A percentile compares a stretch with the other conserved stretches of the same genome.
Conservation (phyloP, 1,140 invertebrate genomes). For the Drosophila erecta region DNA sequence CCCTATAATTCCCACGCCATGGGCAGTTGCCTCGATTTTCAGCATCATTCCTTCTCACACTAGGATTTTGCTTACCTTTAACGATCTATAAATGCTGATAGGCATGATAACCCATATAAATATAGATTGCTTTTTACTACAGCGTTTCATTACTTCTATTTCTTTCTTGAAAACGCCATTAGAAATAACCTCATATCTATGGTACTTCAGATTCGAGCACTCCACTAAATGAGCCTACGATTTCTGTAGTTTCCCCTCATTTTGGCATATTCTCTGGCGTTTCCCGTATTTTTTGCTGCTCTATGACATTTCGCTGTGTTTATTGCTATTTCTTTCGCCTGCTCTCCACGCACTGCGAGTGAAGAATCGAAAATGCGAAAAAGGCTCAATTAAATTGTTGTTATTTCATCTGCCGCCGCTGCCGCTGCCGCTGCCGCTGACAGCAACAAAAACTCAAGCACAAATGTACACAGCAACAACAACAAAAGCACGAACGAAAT, state of each 20-base stretch:
- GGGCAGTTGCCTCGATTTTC: neutral
- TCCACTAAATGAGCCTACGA: neutral
- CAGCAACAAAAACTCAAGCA: slow-evolving; percentile 25
- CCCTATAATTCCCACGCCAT: slow-evolving; percentile 12
- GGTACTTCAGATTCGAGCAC: neutral
- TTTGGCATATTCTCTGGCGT: slow-evolving; percentile 39
- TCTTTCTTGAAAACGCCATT: too few species aligned
- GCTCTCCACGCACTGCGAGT: slow-evolving; percentile 62
- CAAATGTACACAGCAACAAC: slow-evolving; percentile 32
- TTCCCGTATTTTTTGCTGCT: slow-evolving; percentile 17
- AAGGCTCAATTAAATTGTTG: slow-evolving; percentile 73
- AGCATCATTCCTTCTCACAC: too few species aligned
- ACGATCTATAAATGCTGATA: too few species aligned
- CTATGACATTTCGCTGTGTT: slow-evolving; percentile 57
- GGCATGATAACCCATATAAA: too few species aligned
- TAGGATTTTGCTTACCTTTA: too few species aligned
- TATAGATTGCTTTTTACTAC: too few species aligned
- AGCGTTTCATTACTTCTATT: too few species aligned
- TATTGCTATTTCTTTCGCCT: slow-evolving; percentile 2
- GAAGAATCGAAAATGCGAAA: slow-evolving; percentile 70
- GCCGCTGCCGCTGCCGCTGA: slow-evolving; percentile 2
- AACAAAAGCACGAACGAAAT: slow-evolving; percentile 24
- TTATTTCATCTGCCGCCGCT: slow-evolving; percentile 17
- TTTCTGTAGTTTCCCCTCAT: slow-evolving; percentile 10
- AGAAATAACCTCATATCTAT: neutral